phyloP scores from a whole-genome alignment of 2,888 invertebrate genomes.

The Phanerotoma sp. region DNA sequence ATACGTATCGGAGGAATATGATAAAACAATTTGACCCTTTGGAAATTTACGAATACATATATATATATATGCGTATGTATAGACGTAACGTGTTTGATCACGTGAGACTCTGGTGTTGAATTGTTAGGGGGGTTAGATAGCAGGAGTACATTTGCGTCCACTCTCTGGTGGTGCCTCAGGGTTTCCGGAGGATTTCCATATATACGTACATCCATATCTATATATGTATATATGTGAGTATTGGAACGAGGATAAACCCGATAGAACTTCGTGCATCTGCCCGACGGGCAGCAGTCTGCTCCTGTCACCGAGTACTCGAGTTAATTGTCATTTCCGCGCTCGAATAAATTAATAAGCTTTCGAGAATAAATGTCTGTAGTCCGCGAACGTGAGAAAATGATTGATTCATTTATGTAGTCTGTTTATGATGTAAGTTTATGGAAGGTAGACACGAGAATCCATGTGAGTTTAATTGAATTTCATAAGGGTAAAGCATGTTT shows the following conservation, averaged over 20 bases:
- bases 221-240: too few species aligned
- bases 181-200: slow-evolving; percentile 19
- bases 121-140: not conserved
- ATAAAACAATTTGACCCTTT: too few species aligned
- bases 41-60: too few species aligned
- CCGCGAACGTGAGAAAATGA: slow-evolving; percentile 21
- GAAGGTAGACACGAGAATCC: too few species aligned
- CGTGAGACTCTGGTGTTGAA: slow-evolving; percentile 3
- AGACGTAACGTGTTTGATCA: slow-evolving; percentile 17
- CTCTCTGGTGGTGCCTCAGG: slow-evolving; percentile 28
- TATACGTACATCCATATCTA: slow-evolving; percentile 1
- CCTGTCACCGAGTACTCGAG: slow-evolving; percentile 55
- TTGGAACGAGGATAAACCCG: slow-evolving; percentile 30
- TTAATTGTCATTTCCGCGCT: slow-evolving; percentile 57
- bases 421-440: too few species aligned
- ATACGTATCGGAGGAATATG: too few species aligned
- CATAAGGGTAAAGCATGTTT: too few species aligned
- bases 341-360: slow-evolving; percentile 57
- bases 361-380: slow-evolving; percentile 39
- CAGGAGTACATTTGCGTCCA: slow-evolving; percentile 4
- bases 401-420: slow-evolving; percentile 8
- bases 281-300: slow-evolving; percentile 50
- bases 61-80: too few species aligned
- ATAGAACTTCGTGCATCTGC: slow-evolving; percentile 41
- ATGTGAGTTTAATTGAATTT: too few species aligned